phyloP scores from a whole-genome alignment of 2,113 vertebrate species.

The Struthio camelus region DNA sequence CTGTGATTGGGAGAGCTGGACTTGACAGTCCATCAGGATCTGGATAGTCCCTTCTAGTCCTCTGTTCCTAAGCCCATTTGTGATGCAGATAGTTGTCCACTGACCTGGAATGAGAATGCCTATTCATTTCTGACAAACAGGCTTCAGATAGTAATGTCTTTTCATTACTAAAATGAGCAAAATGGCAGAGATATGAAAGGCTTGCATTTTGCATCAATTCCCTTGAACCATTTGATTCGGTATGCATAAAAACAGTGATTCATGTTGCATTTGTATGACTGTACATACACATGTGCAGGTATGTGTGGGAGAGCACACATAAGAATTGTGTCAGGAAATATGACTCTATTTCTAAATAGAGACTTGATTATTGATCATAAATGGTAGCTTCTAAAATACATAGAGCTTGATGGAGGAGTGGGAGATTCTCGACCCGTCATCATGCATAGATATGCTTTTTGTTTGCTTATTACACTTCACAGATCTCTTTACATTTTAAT shows the following conservation, averaged over 20 bases:
- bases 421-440: neutral
- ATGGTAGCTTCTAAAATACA: neutral
- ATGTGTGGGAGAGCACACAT: accelerated
- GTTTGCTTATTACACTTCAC: neutral
- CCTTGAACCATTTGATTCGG: neutral
- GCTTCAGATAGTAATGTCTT: conserved; percentile 49
- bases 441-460: neutral
- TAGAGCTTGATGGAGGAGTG: neutral
- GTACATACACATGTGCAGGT: neutral
- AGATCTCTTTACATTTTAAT: neutral
- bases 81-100: conserved; percentile 32
- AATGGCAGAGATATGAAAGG: conserved; percentile 31
- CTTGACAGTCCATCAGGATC: neutral
- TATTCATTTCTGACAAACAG: conserved; percentile 60
- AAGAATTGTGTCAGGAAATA: neutral
- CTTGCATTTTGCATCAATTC: neutral
- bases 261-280: neutral
- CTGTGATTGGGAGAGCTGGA: neutral
- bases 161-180: conserved; percentile 19
- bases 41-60: neutral
- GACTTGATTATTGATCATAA: neutral
- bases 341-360: neutral
- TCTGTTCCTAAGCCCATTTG: neutral
- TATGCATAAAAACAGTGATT: neutral
- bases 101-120: conserved; percentile 46